Evolutionary conservation across 2,797 vertebrate genomes (phyloP).

Genomic region (Knipowitschia caucasica): DNA sequence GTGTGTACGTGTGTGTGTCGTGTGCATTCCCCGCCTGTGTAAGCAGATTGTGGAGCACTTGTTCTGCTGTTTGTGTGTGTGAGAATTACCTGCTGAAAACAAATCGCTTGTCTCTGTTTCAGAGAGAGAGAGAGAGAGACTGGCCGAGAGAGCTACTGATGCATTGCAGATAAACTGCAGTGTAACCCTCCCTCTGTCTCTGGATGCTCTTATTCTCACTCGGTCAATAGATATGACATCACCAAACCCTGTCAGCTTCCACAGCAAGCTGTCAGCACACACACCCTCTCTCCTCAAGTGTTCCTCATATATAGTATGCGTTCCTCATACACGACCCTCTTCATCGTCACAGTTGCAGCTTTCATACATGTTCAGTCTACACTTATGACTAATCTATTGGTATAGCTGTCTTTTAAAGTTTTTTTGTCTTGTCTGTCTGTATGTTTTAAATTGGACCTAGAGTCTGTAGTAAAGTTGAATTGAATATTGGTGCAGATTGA

Average conservation of each 20-base stretch:
- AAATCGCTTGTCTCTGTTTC: conserved; percentile 23
- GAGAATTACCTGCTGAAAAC: conserved; percentile 35
- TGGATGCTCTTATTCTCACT: conserved; percentile 32
- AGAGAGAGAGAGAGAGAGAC: conserved; percentile 34
- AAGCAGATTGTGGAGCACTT: conserved; percentile 36
- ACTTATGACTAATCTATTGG: no score
- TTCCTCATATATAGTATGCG: conserved; percentile 20
- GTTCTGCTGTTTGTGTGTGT: conserved; percentile 37
- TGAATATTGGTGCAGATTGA: no score
- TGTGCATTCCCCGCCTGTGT: conserved; percentile 9
- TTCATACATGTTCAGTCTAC: no score
- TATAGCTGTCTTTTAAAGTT: no score
- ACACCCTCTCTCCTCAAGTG: conserved; percentile 14
- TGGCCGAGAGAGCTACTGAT: conserved; percentile 72
- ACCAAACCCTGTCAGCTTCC: conserved; percentile 53
- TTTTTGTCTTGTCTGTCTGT: no score
- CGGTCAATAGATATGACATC: conserved; percentile 57
- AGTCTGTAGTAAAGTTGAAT: no score
- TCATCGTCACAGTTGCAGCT: no score
- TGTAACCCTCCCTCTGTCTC: conserved; percentile 18
- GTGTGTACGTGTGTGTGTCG: not conserved
- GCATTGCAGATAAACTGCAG: conserved; percentile 88
- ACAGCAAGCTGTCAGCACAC: conserved; percentile 41
- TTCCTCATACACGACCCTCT: conserved; percentile 19
- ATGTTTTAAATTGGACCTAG: no score